Percentiles rank a stretch among this genome's conserved stretches.
Conservation (phyloP, 2,888 invertebrate genomes). For the Tipula helvola region DNA sequence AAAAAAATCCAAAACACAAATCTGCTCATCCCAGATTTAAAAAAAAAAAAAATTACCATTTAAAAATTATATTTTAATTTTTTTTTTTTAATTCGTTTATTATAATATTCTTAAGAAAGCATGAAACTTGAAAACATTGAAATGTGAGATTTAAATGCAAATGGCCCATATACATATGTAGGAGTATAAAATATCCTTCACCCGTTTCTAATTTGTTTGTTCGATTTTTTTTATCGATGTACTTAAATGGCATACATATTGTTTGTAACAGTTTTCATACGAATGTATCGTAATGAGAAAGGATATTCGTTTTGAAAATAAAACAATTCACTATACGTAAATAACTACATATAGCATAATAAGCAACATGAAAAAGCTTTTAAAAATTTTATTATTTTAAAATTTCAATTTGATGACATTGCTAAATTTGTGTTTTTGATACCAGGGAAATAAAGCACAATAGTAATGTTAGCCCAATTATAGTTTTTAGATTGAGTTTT, state of each 20-base stretch:
- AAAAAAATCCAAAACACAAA: no score
- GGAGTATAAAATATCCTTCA: background rate
- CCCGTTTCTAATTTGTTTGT: background rate
- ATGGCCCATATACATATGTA: no score
- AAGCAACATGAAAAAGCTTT: background rate
- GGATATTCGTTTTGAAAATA: background rate
- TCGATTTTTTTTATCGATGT: background rate
- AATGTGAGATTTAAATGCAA: no score
- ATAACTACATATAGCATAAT: no score
- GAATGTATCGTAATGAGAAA: background rate
- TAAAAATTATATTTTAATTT: no score
- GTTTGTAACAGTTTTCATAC: background rate
- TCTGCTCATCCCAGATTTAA: no score
- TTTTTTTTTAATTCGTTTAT: no score
- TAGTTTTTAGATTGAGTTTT: background rate
- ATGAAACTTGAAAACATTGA: no score
- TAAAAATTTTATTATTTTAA: background rate
- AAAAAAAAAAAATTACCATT: no score
- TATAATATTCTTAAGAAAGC: no score
- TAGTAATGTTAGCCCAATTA: background rate
- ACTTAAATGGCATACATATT: background rate
- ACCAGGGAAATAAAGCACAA: background rate
- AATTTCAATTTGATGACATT: background rate
- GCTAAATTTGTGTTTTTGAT: background rate
- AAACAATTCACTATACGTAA: background rate